Evolutionary conservation across 2,888 invertebrate genomes (phyloP), one percentile per base, ranked within the genome.

Genomic region (Carabus problematicus): DNA sequence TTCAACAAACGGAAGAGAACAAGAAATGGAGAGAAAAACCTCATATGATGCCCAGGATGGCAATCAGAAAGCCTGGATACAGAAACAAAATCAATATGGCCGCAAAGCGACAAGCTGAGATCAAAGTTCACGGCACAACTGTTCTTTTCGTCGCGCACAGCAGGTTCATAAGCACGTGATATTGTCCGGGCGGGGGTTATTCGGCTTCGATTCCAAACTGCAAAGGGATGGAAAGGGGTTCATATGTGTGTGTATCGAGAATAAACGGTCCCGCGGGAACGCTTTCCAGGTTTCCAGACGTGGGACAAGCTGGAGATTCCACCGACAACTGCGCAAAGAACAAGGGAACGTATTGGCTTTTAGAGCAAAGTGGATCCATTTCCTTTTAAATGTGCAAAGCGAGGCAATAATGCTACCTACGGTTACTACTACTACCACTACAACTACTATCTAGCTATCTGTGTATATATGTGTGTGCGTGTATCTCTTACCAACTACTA

Each of bases 61-160:
- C 66, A 66, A 66, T 66, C 58, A 56, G 47, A 56, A 58, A 60
- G 49, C 39, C 45, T 54, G 60, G 60, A 67, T 60, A 67, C 60
- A 60, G 69, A 62, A 69, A 69, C 69, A 69, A 69, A 69, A 69
- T 69, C 69, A 69, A 69, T 69, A 69, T 69, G 69, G 69, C 49
- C 45, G 59, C 67, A 68, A 68, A 68, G 67, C 66, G 58, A 59
- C 59, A 59, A 55, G 66, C 58, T 45, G 67, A 68, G 67, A 68
- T 68, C 67, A 68, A 68, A 68, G 67, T 68, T 68, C 67, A 68
- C 42, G 52, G 43, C 64, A 64, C 64, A 64, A 64, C 60, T 68
- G 67, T 68, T 68, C 67, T 59, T 64, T 66, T 68, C 61, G 41
- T 14, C 43, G 60, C 42, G 66, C 59, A 45, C 56, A 19, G 66